Percentiles rank a stretch among this genome's conserved stretches.
Evolutionary conservation across 2,113 vertebrate genomes (phyloP).

Genomic region (Helogale parvula): DNA sequence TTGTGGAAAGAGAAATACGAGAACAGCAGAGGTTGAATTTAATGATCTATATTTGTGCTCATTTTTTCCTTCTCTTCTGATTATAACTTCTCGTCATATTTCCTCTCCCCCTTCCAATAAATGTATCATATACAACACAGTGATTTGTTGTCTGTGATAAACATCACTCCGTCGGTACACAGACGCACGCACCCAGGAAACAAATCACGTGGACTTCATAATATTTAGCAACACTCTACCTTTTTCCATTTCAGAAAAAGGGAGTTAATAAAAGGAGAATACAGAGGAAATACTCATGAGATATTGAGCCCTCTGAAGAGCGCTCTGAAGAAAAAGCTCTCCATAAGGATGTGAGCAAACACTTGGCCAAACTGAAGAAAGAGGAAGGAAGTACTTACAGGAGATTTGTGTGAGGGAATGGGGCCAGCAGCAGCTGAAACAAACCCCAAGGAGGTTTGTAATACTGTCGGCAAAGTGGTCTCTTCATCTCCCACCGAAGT

Average conservation of each 20-base stretch:
- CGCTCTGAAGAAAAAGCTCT: background rate
- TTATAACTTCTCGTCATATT: background rate
- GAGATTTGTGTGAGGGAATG: background rate
- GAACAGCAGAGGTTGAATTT: slow-evolving; percentile 19
- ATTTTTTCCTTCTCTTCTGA: background rate
- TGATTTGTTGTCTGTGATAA: background rate
- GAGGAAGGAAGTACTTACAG: background rate
- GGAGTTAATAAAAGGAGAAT: background rate
- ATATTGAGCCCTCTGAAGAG: background rate
- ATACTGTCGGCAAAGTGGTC: background rate
- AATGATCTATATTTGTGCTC: slow-evolving; percentile 14
- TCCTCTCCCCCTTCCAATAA: background rate
- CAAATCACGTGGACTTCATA: background rate
- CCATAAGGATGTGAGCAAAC: background rate
- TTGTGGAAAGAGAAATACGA: slow-evolving; percentile 38
- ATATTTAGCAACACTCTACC: background rate
- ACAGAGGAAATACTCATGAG: background rate
- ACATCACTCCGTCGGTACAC: background rate
- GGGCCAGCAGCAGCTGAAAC: background rate
- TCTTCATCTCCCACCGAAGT: background rate
- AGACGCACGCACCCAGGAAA: fast-evolving
- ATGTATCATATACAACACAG: background rate
- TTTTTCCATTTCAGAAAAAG: background rate
- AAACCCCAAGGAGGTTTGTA: background rate
- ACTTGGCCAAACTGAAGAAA: slow-evolving; percentile 7